Evolutionary conservation across 2,888 invertebrate species (phyloP), one percentile per base, ranked within the genome.

Genomic region (Andrena bucephala): DNA sequence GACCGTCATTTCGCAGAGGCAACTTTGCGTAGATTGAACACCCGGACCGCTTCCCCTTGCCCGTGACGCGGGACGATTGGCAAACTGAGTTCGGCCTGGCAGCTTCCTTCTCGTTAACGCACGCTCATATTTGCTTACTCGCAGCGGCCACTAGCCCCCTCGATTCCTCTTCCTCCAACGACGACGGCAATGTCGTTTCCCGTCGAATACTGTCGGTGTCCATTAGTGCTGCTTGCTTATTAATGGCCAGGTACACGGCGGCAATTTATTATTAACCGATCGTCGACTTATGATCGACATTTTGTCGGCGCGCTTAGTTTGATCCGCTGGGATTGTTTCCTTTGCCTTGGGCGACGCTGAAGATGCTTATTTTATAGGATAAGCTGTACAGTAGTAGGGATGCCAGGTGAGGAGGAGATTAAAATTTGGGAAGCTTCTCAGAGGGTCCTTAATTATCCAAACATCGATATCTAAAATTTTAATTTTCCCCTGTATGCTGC

Each of bases 11-110:
- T 82, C 75, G 60, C 72, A 77, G 68, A 75, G 75, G 81, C 78
- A 85, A 84, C 82, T 89, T 85, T 74, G 75, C 81, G 83, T 81
- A 81, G 81, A 66, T 73, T 77, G 81, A 88, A 77, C 72, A 81
- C 69, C 60, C 72, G 33, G 42, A 29, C 48, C 69, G 33, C 60
- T 57, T 5, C 71, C 24, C 59, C 4, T 27, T 4, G 27, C 24
- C 69, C 36, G 59, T 36, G 66, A 70, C 63, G 31, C 29, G 59
- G 70, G 68, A 84, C 75, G 81, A 84, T 82, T 59, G 77, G 77
- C 85, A 82, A 87, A 77, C 76, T 48, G 27, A 36, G 52, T 75
- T 74, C 75, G 31, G 24, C 60, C 13, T 13, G 8, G 57, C 54
- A 62, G 42, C 67, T 27, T 36, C 24, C 36, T 67, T 57, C 79